These are phyloP conservation scores for Prenolepis imparis DNA, from an alignment of 2,888 invertebrate species.

Conservation along the genomic window DNA sequence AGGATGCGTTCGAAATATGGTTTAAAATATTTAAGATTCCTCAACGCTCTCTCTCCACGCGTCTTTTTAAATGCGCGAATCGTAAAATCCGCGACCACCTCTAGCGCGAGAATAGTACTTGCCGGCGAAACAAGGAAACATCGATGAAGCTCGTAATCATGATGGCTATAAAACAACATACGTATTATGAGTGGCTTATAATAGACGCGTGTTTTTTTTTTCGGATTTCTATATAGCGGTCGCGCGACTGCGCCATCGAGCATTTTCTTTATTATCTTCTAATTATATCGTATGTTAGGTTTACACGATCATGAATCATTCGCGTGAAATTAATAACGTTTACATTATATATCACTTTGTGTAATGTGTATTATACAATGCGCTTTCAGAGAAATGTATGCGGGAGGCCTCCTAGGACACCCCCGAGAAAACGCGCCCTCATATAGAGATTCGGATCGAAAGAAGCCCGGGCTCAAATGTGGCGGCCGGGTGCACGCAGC, in stretches of 20 bases:
- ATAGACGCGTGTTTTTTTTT: constrained; percentile 17
- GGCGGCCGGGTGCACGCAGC: constrained; percentile 45
- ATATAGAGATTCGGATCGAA: constrained; percentile 18
- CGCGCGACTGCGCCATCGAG: neutral
- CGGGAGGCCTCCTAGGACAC: constrained; percentile 2
- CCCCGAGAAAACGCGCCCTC: constrained; percentile 26
- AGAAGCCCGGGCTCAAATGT: constrained; percentile 7
- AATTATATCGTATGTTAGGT: neutral
- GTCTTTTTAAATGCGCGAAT: constrained; percentile 52
- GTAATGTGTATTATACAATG: neutral
- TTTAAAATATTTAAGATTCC: constrained; percentile 67
- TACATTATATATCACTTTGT: neutral
- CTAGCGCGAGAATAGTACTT: constrained; percentile 15
- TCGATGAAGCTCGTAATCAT: constrained; percentile 35
- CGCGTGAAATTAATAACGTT: constrained; percentile 1
- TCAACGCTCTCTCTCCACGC: constrained; percentile 59
- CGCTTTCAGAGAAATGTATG: neutral
- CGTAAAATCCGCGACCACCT: constrained; percentile 59
- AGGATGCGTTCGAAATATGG: constrained; percentile 36
- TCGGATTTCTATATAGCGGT: neutral
- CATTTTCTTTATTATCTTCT: neutral
- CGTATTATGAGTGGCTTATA: neutral
- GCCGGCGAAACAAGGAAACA: constrained; percentile 2
- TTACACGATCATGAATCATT: neutral
- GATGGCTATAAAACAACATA: constrained; percentile 27